Conservation (phyloP, 2,888 invertebrate genomes). For the Neuroscelio doddi region DNA sequence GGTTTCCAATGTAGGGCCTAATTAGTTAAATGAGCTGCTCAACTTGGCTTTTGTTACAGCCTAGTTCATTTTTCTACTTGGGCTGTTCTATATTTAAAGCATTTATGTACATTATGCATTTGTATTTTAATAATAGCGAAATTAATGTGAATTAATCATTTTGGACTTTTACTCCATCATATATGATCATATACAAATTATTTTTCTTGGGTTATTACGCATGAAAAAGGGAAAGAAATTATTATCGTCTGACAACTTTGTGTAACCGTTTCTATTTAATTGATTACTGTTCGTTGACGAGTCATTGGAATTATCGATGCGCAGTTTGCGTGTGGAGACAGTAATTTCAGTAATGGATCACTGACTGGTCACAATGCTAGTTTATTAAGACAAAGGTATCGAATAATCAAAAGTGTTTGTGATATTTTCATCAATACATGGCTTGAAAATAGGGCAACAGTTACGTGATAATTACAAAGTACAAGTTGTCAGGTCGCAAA, state of each 20-base stretch:
- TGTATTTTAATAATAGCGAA: too few relatives aligned
- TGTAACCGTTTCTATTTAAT: conserved; percentile 63
- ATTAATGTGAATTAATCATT: too few relatives aligned
- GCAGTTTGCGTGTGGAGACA: conserved; percentile 51
- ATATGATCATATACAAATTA: too few relatives aligned
- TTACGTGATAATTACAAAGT: too few relatives aligned
- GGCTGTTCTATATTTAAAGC: too few relatives aligned
- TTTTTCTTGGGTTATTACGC: conserved; percentile 60
- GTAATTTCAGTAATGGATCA: conserved; percentile 55
- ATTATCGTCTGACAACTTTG: conserved; percentile 52
- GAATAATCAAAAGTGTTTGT: conserved; percentile 7
- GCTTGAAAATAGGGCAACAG: conserved; percentile 14
- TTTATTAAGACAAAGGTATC: conserved; percentile 11
- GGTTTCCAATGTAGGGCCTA: too few relatives aligned
- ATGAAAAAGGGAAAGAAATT: conserved; percentile 45
- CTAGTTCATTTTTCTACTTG: too few relatives aligned
- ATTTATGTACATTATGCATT: too few relatives aligned
- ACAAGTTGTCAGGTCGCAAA: too few relatives aligned
- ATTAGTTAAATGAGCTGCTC: too few relatives aligned
- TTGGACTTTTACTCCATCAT: too few relatives aligned
- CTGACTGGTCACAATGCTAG: conserved; percentile 28
- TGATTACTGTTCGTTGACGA: conserved; percentile 60
- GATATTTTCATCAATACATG: conserved; percentile 15
- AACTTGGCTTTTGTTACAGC: too few relatives aligned
- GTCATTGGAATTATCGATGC: conserved; percentile 41